A percentile compares a stretch with the other conserved stretches of the same genome.
Conservation (phyloP, 2,888 invertebrate species). For the Leptogaster cylindrica region DNA sequence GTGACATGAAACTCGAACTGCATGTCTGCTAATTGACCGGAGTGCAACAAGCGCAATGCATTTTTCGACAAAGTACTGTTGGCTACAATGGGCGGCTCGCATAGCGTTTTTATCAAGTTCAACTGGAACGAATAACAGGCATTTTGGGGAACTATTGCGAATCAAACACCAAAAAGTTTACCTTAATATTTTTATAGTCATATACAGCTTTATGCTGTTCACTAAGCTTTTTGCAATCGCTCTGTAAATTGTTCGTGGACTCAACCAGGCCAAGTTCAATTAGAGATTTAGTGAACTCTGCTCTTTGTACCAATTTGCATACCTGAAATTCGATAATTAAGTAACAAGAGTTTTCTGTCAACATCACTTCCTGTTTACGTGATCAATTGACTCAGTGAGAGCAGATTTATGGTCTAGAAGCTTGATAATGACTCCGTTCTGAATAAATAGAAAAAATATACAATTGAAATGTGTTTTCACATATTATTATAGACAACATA, state of each 20-base stretch:
- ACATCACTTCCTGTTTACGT: constrained; percentile 54
- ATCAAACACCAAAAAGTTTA: constrained; percentile 44
- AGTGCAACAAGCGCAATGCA: constrained; percentile 66
- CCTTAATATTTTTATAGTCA: constrained; percentile 57
- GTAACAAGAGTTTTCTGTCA: neutral
- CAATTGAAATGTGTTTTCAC: too few relatives aligned
- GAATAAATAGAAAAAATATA: constrained; percentile 38
- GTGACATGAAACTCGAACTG: constrained; percentile 66
- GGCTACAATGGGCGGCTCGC: constrained; percentile 66
- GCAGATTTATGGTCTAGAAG: constrained; percentile 63
- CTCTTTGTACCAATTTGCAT: constrained; percentile 68
- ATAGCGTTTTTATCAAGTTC: constrained; percentile 68
- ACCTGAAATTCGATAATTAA: constrained; percentile 49
- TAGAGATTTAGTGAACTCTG: constrained; percentile 68
- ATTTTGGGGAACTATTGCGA: too few relatives aligned
- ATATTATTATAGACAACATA: too few relatives aligned
- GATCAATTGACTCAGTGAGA: constrained; percentile 63
- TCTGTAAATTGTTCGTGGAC: constrained; percentile 53
- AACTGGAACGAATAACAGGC: too few relatives aligned
- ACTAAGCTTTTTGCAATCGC: constrained; percentile 52
- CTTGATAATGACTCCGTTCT: constrained; percentile 65
- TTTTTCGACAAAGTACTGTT: constrained; percentile 67
- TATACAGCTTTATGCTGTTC: constrained; percentile 49
- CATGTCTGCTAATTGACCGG: constrained; percentile 68
- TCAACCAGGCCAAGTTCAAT: constrained; percentile 66